Evolutionary conservation across 2,113 vertebrate species (phyloP), one percentile per base, ranked within the genome.

Genomic region (Actenoides hombroni): DNA sequence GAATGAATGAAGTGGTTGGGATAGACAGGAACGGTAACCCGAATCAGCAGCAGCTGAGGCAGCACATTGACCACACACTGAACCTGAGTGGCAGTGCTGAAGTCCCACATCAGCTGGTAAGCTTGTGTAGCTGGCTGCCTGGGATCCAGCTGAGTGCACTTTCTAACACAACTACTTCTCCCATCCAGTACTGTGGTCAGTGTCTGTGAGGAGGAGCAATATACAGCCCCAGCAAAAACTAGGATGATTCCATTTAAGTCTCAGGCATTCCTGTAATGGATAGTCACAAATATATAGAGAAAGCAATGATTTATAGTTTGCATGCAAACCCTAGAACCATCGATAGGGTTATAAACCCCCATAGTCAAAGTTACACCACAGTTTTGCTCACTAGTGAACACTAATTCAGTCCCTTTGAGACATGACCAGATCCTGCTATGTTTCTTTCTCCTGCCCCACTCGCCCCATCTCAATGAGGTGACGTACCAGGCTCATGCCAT

Each of bases 221-320:
- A 64, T 7, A 48, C 14, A 64, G 42, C 15, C 86, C 24, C 20
- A 20, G 64, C 54, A 60, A 53, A 64, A 71, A 57, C 21, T 10
- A 42, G n/a, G 53, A 54, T 37, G 46, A 70, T 44, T 79, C 37
- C n/a, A 14, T 59, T 35, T 18, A 57, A 59, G 64, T 56, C n/a
- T 74, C 60, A 71, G 42, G 53, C 61, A 71, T 16, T 42, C 16
- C 42, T 64, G 57, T 46, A 49, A 8, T 4, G 31, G 21, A 20
- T 5, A n/a, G 1, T 28, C 31, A 46, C 11, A 67, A 26, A 54
- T 4, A 33, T 1, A 29, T 1, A n/a, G 1, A 44, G 1, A 49
- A 10, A 69, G 9, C 16, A 54, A 37, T 6, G 61, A 85, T 70
- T 77, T 48, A 26, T 10, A 31, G 26, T 13, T 67, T 53, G 42